Percentiles rank a stretch among this genome's conserved stretches.
Evolutionary conservation across 2,797 vertebrate genomes (phyloP).

Genomic region (Nannoperca obscura): DNA sequence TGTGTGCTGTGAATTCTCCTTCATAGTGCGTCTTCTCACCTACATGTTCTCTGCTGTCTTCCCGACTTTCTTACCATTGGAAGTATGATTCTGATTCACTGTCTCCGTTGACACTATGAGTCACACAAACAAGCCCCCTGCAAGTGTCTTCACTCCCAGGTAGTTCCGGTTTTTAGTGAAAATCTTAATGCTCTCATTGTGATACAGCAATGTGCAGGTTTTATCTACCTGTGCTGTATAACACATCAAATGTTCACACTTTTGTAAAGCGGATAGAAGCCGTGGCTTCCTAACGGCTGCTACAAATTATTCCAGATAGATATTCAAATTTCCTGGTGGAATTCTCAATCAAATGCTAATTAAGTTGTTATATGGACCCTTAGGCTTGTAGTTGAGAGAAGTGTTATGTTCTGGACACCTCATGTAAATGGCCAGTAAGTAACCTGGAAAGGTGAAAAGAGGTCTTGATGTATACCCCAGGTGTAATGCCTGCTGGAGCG

Average conservation of each 20-base stretch:
- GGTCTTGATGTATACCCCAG: constrained; percentile 76
- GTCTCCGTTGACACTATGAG: constrained; percentile 31
- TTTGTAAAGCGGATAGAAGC: constrained; percentile 26
- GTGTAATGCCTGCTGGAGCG: constrained; percentile 74
- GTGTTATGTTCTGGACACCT: constrained; percentile 37
- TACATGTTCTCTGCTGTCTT: too few relatives aligned
- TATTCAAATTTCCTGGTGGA: constrained; percentile 51
- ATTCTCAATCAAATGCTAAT: constrained; percentile 63
- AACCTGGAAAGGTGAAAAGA: constrained; percentile 69
- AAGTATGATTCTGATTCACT: constrained; percentile 45
- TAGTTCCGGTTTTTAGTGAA: constrained; percentile 30
- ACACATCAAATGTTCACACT: constrained; percentile 11
- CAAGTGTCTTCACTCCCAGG: constrained; percentile 30
- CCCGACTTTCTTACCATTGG: too few relatives aligned
- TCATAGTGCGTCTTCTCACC: too few relatives aligned
- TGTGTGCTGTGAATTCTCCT: constrained; percentile 36
- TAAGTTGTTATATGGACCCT: constrained; percentile 30
- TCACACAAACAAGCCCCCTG: constrained; percentile 39
- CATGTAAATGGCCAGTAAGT: constrained; percentile 62
- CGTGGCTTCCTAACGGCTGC: constrained; percentile 15
- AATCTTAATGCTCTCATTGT: constrained; percentile 26
- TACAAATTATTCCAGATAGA: constrained; percentile 37
- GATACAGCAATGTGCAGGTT: constrained; percentile 5
- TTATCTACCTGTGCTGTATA: constrained; percentile 33
- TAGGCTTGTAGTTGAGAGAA: constrained; percentile 31